Evolutionary conservation across 2,113 vertebrate genomes (phyloP), one percentile per base, ranked within the genome.

Genomic region (Pandion haliaetus): DNA sequence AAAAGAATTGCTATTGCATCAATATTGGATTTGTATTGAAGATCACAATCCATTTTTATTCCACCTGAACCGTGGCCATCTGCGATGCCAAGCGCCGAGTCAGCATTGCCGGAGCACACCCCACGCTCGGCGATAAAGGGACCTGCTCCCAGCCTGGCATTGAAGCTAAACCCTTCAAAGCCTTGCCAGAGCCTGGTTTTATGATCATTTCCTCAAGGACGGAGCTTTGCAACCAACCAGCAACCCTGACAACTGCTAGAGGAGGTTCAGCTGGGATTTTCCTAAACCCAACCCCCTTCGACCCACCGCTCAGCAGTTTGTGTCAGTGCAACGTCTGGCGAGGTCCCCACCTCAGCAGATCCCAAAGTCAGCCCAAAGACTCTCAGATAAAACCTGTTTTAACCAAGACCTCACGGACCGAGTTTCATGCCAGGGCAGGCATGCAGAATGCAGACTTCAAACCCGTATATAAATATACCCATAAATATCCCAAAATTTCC

Each of bases 251-350:
- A 15, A 38, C 50, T 54, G 8, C 24, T 7, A 36, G 67, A 38
- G 44, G 32, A 59, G 14, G 4, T 12, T 61, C 4, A 49, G 55
- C 45, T 18, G 55, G 28, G 9, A 17, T 78, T 82, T 70, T 58
- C 85, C 70, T 23, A 6, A 38, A 62, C 7, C 25, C 32, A 17
- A 2, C 16, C 13, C 23, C 12, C 18, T 15, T 2, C 5, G 0
- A 36, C 5, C 28, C 52, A 20, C 38, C 1, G 0, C 8, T 13
- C 50, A 44, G 70, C 28, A 3, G 1, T 19, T 12, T 14, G 61
- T 31, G 66, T 11, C n/a, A 1, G 42, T 0, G 29, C 12, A 5
- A 62, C 14, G 2, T 5, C n/a, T 1, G 3, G 57, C 12, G 2
- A 5, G 14, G 2, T 62, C 62, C 88, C 45, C 10, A 2, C 1